Evolutionary conservation across 1,140 invertebrate species (phyloP).

Genomic region (Akabosia matsudoensis): DNA sequence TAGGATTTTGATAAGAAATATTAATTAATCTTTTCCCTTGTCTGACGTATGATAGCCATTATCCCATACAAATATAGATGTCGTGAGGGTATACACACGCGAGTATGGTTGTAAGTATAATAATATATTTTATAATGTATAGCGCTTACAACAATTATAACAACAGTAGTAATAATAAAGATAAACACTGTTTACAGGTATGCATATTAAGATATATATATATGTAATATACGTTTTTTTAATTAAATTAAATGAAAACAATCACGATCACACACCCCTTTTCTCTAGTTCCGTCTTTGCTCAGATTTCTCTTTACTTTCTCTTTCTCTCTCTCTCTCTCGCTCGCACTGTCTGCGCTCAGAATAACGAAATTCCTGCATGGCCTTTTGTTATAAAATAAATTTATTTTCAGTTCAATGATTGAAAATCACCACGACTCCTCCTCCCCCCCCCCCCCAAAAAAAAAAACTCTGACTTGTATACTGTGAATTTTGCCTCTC

Average conservation of each 20-base stretch:
- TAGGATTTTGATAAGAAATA: too few relatives aligned
- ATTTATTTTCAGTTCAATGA: too few relatives aligned
- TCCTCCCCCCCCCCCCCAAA: too few relatives aligned
- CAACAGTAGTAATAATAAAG: neutral
- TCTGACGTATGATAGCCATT: too few relatives aligned
- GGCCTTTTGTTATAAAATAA: too few relatives aligned
- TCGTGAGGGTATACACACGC: neutral
- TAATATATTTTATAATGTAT: neutral
- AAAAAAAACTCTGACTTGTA: neutral
- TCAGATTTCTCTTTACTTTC: neutral
- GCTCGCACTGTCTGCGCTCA: too few relatives aligned
- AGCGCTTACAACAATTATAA: neutral
- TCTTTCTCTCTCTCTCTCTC: neutral
- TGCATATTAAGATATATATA: neutral
- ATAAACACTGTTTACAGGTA: neutral
- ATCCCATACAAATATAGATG: neutral
- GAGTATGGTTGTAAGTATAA: neutral
- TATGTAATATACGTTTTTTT: neutral
- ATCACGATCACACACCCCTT: conserved; percentile 16
- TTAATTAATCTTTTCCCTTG: too few relatives aligned
- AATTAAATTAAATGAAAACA: conserved; percentile 10
- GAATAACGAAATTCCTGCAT: too few relatives aligned
- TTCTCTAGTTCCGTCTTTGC: neutral
- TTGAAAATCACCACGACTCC: too few relatives aligned
- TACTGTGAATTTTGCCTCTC: neutral